phyloP scores from a whole-genome alignment of 35 echinoderm and acorn worm genomes.

The Eucidaris tribuloides region DNA sequence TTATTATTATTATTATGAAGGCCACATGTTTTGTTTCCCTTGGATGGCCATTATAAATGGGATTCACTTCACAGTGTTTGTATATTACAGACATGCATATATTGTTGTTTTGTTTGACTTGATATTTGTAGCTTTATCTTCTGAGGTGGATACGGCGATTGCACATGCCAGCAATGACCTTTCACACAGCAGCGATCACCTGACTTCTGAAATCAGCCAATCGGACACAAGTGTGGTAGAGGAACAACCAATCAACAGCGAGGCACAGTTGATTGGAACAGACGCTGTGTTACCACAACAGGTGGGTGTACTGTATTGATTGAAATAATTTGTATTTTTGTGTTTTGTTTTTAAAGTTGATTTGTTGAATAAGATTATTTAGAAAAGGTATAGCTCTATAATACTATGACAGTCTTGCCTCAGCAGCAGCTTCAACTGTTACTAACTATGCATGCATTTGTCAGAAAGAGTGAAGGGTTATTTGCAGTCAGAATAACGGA shows the following conservation, averaged over 20 bases:
- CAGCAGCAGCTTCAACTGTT: neutral
- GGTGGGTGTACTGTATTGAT: slow-evolving; percentile 13
- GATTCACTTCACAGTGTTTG: too few relatives aligned
- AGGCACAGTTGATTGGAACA: slow-evolving; percentile 81
- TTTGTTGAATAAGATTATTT: neutral
- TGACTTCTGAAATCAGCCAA: slow-evolving; percentile 66
- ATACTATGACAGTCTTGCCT: neutral
- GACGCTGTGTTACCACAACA: slow-evolving; percentile 84
- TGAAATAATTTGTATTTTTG: neutral
- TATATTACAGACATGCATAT: too few relatives aligned
- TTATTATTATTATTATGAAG: too few relatives aligned
- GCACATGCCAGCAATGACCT: slow-evolving; percentile 35
- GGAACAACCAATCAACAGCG: slow-evolving; percentile 40
- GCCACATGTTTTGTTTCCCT: too few relatives aligned
- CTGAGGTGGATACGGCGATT: too few relatives aligned
- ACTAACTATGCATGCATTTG: neutral
- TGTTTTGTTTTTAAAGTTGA: neutral
- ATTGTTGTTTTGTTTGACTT: too few relatives aligned
- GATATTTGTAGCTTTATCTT: too few relatives aligned
- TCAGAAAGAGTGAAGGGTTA: neutral
- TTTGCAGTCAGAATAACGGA: neutral
- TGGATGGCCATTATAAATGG: too few relatives aligned
- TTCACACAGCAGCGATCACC: slow-evolving; percentile 33
- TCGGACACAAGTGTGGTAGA: slow-evolving; percentile 44
- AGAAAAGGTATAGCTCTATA: neutral